Evolutionary conservation across 2,888 invertebrate species (phyloP), one percentile per base, ranked within the genome.

Genomic region (Macroteleia sp.): DNA sequence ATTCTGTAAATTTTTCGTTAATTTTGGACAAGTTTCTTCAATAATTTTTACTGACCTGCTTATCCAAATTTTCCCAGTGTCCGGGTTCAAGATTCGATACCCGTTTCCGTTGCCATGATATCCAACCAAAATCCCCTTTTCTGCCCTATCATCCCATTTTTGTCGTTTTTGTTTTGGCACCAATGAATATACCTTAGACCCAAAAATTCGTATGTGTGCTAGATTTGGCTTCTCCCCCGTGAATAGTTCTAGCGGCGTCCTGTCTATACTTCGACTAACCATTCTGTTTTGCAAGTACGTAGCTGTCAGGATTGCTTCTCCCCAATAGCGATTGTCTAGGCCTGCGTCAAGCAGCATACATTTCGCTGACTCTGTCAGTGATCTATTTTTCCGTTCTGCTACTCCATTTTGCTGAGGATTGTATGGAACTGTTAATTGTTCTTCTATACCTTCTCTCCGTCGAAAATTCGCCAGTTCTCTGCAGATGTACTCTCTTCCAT

Each of bases 381-480:
- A 16, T 20, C 71, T 32, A 8, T 78, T 78, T 19, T 69, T 62
- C 22, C 78, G 16, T 16, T 78, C 78, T 8, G 78, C 69, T 1
- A 77, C 44, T 10, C 67, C 67, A 39, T 70, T 76, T 28, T 76
- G 76, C n/a, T 64, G 70, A 10, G 77, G 66, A 19, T 71, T 71
- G 20, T 77, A 73, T 8, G 46, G 17, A 2, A 69, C 73, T 1
- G 62, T 73, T 2, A 62, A 28, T 16, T 69, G 52, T 3, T 77
- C 56, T 14, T 62, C 30, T 1, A 77, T 41, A 5, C 64, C 73
- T 56, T 73, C 30, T 22, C 25, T 16, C 2, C 66, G 44, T 1
- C 73, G 32, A 32, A 67, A 77, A 8, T 69, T 12, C 17, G 57
- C 19, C 19, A 77, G 50, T 14, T 77, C 52, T 9, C 28, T 3